A percentile compares a stretch with the other conserved stretches of the same genome.
phyloP scores from a whole-genome alignment of 2,113 vertebrate species.

The Chitala chitala region DNA sequence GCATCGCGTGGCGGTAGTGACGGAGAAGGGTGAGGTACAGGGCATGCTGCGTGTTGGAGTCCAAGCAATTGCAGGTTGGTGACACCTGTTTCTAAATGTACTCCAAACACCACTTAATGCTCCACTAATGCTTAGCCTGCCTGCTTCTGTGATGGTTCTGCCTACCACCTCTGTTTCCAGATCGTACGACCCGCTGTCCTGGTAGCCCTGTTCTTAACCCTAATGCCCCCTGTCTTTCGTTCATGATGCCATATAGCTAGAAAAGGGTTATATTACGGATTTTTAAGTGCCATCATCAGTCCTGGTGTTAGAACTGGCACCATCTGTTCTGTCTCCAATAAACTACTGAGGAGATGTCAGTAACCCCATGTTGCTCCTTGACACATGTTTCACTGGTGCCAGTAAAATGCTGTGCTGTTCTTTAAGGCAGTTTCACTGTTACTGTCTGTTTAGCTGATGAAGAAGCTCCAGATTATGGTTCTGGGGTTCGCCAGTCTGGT shows the following conservation, averaged over 20 bases:
- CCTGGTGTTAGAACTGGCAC: background rate
- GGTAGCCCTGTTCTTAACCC: too few species aligned
- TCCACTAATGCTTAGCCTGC: too few species aligned
- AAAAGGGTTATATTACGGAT: too few species aligned
- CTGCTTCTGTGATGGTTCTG: background rate
- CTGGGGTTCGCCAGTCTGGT: slow-evolving; percentile 92
- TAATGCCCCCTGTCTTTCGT: too few species aligned
- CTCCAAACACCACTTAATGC: too few species aligned
- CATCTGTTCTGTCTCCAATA: background rate
- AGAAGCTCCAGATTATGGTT: slow-evolving; percentile 97
- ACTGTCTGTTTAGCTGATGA: slow-evolving; percentile 74
- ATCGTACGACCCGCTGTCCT: background rate
- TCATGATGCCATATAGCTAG: too few species aligned
- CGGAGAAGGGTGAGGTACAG: slow-evolving; percentile 92
- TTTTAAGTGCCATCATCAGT: background rate
- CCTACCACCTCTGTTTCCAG: background rate
- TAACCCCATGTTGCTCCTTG: background rate
- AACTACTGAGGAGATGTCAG: background rate
- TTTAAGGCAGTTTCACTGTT: slow-evolving; percentile 27
- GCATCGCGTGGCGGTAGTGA: slow-evolving; percentile 90
- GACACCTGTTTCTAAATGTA: background rate
- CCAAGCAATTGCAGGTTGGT: slow-evolving; percentile 92
- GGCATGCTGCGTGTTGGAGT: slow-evolving; percentile 94
- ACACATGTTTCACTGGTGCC: background rate
- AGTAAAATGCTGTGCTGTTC: too few species aligned